These are phyloP conservation scores for Alligator sinensis DNA, from an alignment of 2,113 vertebrate species.

Conservation along the genomic window DNA sequence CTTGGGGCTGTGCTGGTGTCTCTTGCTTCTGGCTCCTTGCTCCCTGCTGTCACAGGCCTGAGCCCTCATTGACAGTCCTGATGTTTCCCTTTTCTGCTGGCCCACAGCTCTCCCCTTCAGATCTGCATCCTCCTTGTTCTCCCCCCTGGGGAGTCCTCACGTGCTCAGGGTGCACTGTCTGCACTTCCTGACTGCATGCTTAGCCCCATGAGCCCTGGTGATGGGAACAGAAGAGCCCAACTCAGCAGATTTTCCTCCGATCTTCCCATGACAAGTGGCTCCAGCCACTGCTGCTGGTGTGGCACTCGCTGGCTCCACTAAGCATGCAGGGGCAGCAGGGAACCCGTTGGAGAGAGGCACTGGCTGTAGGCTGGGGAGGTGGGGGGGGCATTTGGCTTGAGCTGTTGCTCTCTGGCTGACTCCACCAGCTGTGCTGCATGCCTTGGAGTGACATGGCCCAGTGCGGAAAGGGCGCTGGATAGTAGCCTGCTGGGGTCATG, in stretches of 20 bases:
- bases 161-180: not conserved
- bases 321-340: not conserved
- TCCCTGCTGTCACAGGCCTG: not conserved
- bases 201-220: not conserved
- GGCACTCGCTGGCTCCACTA: not conserved
- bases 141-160: too few species aligned
- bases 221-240: not conserved
- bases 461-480: not conserved
- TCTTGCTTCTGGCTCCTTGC: not conserved
- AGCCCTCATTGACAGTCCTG: not conserved
- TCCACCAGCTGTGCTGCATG: not conserved
- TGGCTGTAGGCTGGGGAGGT: not conserved
- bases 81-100: too few species aligned
- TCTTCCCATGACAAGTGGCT: not conserved
- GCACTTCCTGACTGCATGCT: not conserved
- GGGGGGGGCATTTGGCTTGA: not conserved
- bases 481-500: not conserved
- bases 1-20: not conserved
- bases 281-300: not conserved
- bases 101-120: not conserved
- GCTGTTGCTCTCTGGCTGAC: not conserved
- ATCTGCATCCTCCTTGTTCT: not conserved
- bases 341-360: not conserved
- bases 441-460: not conserved
- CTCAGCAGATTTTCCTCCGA: not conserved